Percentiles rank a stretch among this genome's conserved stretches.
Evolutionary conservation across 2,888 invertebrate species (phyloP).

Genomic region (Atethmia centrago): DNA sequence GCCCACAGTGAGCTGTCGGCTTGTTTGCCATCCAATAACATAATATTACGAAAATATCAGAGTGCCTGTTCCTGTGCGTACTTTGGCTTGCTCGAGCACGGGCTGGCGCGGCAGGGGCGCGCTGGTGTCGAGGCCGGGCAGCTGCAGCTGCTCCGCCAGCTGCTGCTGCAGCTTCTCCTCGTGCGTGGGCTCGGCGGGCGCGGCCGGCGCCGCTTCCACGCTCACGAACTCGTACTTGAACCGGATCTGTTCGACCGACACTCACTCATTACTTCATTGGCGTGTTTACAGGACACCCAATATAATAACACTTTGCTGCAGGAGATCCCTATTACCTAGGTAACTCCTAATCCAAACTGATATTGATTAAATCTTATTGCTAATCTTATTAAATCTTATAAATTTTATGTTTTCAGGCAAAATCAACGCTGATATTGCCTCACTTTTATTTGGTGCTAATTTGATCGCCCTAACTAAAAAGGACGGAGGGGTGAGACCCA

Average conservation of each 20-base stretch:
- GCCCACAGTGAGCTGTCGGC: too few relatives aligned
- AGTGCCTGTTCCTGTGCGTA: neutral
- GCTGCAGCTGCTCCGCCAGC: conserved; percentile 95
- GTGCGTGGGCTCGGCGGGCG: conserved; percentile 90
- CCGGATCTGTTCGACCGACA: conserved; percentile 83
- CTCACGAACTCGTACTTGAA: conserved; percentile 92
- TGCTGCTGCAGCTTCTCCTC: conserved; percentile 96
- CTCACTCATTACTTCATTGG: neutral
- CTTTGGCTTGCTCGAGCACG: conserved; percentile 66
- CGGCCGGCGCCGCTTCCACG: conserved; percentile 90
- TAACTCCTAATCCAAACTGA: too few relatives aligned
- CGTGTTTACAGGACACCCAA: neutral
- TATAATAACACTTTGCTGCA: neutral
- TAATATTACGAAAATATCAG: too few relatives aligned
- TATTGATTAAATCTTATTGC: too few relatives aligned
- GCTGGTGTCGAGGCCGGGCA: conserved; percentile 94
- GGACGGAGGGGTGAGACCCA: too few relatives aligned
- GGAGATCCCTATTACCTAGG: too few relatives aligned
- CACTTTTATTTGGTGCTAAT: too few relatives aligned
- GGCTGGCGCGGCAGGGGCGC: conserved; percentile 84
- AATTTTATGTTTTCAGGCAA: too few relatives aligned
- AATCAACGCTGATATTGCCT: too few relatives aligned
- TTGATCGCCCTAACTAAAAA: too few relatives aligned
- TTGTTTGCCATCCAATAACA: neutral
- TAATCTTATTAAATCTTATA: too few relatives aligned